Conservation (phyloP, 2,888 invertebrate species). For the Siphonodentalium dalli region DNA sequence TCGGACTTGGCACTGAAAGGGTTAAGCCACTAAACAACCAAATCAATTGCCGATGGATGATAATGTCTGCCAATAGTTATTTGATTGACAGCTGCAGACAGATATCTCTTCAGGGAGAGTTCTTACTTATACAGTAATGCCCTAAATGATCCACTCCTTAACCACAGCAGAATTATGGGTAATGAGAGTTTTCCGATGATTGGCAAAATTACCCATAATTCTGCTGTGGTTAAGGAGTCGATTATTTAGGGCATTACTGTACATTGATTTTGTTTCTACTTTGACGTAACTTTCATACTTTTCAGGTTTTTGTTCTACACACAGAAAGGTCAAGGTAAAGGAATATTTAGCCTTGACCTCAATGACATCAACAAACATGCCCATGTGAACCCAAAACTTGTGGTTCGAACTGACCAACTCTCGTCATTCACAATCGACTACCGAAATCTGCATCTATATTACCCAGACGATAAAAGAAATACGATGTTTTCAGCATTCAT, state of each 20-base stretch:
- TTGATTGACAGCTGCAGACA: no score
- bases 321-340: constrained; percentile 69
- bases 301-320: constrained; percentile 83
- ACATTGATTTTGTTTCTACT: background rate
- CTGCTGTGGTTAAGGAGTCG: background rate
- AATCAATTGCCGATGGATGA: no score
- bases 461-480: constrained; percentile 77
- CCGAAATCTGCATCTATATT: constrained; percentile 79
- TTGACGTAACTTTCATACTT: background rate
- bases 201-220: no score
- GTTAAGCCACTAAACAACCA: no score
- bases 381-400: constrained; percentile 32
- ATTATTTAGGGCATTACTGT: background rate
- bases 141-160: no score
- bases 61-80: no score
- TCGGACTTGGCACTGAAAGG: no score
- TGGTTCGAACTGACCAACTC: constrained; percentile 71
- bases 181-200: no score
- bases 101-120: no score
- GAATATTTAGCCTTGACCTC: constrained; percentile 79
- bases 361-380: constrained; percentile 69
- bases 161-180: no score
- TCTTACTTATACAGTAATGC: no score
- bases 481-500: constrained; percentile 82
- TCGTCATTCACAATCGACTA: constrained; percentile 85